phyloP scores from a whole-genome alignment of 2,888 invertebrate species.

The Aromia moschata region DNA sequence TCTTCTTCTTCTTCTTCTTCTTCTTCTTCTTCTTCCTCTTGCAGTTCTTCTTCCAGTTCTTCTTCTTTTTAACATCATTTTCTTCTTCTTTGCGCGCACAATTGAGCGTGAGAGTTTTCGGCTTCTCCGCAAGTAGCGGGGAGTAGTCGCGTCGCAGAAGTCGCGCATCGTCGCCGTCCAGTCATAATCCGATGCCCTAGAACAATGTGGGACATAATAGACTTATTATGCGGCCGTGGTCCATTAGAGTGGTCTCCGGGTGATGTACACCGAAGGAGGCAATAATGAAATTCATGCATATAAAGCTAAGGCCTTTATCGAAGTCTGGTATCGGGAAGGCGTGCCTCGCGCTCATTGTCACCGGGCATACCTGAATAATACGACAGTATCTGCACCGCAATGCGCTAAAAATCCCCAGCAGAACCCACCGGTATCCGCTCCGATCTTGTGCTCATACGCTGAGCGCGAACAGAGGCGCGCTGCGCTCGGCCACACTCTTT shows the following conservation, averaged over 20 bases:
- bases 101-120: background rate
- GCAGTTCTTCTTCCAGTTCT: no score
- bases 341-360: conserved; percentile 61
- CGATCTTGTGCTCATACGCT: conserved; percentile 26
- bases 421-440: conserved; percentile 32
- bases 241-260: conserved; percentile 39
- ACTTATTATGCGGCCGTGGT: conserved; percentile 40
- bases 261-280: conserved; percentile 47
- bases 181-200: conserved; percentile 23
- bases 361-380: conserved; percentile 61
- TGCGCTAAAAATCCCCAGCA: conserved; percentile 48
- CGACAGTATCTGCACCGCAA: conserved; percentile 54
- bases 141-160: background rate
- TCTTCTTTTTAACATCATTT: no score
- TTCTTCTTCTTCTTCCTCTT: no score
- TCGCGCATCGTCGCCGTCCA: background rate
- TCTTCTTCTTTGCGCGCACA: no score
- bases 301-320: conserved; percentile 59
- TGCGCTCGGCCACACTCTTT: no score
- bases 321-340: conserved; percentile 59
- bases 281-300: conserved; percentile 61
- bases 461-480: conserved; percentile 17
- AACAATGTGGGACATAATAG: conserved; percentile 43
- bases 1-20: no score
- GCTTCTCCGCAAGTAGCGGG: background rate